Percentiles rank a stretch among this genome's conserved stretches.
Conservation (phyloP, 2,113 vertebrate genomes). For the Amphiprion percula region DNA sequence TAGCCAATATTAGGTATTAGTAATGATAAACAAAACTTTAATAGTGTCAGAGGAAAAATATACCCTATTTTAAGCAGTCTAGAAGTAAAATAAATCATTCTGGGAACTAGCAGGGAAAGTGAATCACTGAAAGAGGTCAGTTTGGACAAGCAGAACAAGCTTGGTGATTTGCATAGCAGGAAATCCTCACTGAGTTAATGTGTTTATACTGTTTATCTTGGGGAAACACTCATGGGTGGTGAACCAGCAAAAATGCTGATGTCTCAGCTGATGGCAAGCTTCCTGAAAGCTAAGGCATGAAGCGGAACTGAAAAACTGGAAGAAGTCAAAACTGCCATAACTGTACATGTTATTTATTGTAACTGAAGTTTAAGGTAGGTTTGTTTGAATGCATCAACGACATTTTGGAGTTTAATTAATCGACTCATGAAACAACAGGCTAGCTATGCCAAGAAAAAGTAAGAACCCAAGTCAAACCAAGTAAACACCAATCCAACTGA, state of each 20-base stretch:
- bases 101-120: not conserved
- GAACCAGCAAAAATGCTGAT: slow-evolving; percentile 31
- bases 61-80: not conserved
- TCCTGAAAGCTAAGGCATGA: slow-evolving; percentile 26
- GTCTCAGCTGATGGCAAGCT: slow-evolving; percentile 15
- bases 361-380: not conserved
- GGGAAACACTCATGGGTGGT: slow-evolving; percentile 61
- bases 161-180: slow-evolving; percentile 39
- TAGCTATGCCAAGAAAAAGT: not conserved
- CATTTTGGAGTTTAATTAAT: not conserved
- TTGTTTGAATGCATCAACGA: not conserved
- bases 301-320: not conserved
- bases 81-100: not conserved
- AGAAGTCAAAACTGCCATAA: not conserved
- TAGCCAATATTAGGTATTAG: not conserved
- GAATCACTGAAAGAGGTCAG: slow-evolving; percentile 14
- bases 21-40: not conserved
- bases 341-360: not conserved
- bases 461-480: not conserved
- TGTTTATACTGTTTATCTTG: slow-evolving; percentile 60
- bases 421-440: not conserved
- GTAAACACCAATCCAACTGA: not conserved
- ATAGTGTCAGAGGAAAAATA: not conserved
- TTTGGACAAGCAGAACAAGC: slow-evolving; percentile 27
- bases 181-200: slow-evolving; percentile 62